phyloP scores from a whole-genome alignment of 2,797 vertebrate species.

The Limnodromus scolopaceus region DNA sequence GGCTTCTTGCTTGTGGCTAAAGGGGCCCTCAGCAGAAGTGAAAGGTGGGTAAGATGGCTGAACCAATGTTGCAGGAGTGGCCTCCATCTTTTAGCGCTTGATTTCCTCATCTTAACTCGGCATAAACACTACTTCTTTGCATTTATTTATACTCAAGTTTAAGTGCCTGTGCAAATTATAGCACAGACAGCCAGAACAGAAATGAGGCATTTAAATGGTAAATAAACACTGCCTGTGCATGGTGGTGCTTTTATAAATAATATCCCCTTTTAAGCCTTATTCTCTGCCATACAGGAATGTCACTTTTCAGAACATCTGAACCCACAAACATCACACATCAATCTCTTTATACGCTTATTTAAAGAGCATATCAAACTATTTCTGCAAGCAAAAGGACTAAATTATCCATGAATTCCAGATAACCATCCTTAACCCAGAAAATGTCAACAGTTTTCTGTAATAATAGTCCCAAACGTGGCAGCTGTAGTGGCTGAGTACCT shows the following conservation, averaged over 20 bases:
- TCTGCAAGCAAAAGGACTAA: conserved; percentile 55
- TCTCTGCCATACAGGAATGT: conserved; percentile 18
- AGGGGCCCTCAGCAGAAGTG: not conserved
- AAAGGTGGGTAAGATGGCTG: conserved; percentile 9
- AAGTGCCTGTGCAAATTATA: conserved; percentile 76
- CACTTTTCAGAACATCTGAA: conserved; percentile 62
- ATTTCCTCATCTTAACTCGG: conserved; percentile 43
- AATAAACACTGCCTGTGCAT: conserved; percentile 72
- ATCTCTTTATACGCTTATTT: conserved; percentile 47
- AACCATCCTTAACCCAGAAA: conserved; percentile 26
- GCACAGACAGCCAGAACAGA: conserved; percentile 70
- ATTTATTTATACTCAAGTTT: conserved; percentile 64
- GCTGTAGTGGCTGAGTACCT: not conserved
- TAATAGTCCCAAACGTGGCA: not conserved
- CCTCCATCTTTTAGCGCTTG: conserved; percentile 6
- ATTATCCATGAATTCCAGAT: conserved; percentile 61
- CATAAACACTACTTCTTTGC: conserved; percentile 54
- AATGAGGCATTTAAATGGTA: conserved; percentile 74
- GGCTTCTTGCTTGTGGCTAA: not conserved
- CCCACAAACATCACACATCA: conserved; percentile 14
- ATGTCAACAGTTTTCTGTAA: conserved; percentile 26
- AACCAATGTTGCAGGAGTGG: not conserved
- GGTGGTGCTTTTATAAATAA: conserved; percentile 64
- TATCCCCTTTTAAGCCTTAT: conserved; percentile 58
- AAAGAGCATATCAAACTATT: conserved; percentile 56